phyloP scores from a whole-genome alignment of 2,113 vertebrate genomes.

The Paedocypris sp. region DNA sequence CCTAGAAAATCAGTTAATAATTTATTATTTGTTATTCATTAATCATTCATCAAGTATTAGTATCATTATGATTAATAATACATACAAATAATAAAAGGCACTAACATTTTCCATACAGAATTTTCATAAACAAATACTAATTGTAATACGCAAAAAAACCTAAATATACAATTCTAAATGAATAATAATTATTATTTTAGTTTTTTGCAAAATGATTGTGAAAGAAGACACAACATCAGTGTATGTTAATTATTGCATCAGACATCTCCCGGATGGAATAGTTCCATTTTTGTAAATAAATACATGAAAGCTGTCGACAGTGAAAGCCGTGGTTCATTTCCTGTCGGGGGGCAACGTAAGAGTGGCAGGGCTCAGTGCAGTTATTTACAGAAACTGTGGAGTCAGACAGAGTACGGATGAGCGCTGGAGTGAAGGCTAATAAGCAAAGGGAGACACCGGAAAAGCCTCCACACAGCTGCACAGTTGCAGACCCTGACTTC shows the following conservation, averaged over 20 bases:
- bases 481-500: background rate
- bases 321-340: slow-evolving; percentile 20
- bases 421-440: background rate
- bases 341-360: slow-evolving; percentile 1
- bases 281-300: slow-evolving; percentile 17
- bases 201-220: too few species aligned
- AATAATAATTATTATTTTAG: too few species aligned
- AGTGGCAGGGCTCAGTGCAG: background rate
- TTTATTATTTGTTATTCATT: too few species aligned
- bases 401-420: background rate
- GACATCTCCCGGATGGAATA: background rate
- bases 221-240: background rate
- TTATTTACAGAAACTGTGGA: slow-evolving; percentile 34
- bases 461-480: slow-evolving; percentile 19
- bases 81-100: too few species aligned
- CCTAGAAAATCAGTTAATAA: too few species aligned
- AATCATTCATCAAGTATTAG: too few species aligned
- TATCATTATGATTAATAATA: too few species aligned
- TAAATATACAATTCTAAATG: too few species aligned
- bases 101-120: too few species aligned
- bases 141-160: too few species aligned
- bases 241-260: background rate
- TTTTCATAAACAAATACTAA: too few species aligned
- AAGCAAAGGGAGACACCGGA: slow-evolving; percentile 13
- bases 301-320: slow-evolving; percentile 21